Evolutionary conservation across 2,113 vertebrate species (phyloP).

Genomic region (Tyrannus savana): DNA sequence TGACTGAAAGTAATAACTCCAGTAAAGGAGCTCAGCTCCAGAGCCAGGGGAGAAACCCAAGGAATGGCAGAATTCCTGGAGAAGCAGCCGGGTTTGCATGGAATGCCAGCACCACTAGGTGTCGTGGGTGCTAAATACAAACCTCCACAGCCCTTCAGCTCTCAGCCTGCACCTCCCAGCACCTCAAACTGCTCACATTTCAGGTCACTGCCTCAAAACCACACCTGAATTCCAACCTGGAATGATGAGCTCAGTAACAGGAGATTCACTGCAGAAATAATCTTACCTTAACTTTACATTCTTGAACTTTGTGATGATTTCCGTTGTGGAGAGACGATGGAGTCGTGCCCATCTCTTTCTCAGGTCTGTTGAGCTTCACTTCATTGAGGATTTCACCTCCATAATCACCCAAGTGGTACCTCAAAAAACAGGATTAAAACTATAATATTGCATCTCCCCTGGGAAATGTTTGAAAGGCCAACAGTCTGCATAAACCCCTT

Average conservation of each 20-base stretch:
- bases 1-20: neutral
- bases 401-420: conserved; percentile 90
- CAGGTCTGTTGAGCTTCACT: conserved; percentile 84
- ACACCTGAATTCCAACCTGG: rapidly evolving
- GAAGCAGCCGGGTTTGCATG: neutral
- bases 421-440: conserved; percentile 49
- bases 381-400: conserved; percentile 89
- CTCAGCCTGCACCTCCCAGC: neutral
- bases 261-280: neutral
- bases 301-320: conserved; percentile 84
- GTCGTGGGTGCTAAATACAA: conserved; percentile 59
- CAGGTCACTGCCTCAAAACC: neutral
- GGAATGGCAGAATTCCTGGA: neutral
- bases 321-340: conserved; percentile 82
- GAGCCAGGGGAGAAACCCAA: rapidly evolving
- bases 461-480: neutral
- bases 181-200: rapidly evolving
- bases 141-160: neutral
- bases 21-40: neutral
- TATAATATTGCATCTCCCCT: neutral
- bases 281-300: conserved; percentile 88
- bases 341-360: conserved; percentile 82
- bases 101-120: conserved; percentile 43
- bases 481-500: rapidly evolving
- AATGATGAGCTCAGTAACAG: rapidly evolving